Evolutionary conservation across 2,888 invertebrate genomes (phyloP), one percentile per base, ranked within the genome.

Genomic region (Ornithoptera alexandrae): DNA sequence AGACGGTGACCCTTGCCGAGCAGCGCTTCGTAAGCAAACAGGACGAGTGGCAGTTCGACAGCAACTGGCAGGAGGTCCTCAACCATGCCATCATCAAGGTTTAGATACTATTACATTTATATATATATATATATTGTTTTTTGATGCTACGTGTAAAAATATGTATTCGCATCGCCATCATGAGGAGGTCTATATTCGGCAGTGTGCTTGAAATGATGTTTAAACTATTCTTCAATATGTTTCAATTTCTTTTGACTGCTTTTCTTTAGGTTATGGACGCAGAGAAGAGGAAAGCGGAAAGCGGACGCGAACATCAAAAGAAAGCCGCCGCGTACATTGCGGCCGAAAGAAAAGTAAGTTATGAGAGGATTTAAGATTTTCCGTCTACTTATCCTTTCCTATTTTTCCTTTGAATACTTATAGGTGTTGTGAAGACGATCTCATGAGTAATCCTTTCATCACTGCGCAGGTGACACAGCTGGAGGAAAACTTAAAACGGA

Each of bases 51-150:
- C 97, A 97, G 86, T 98, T 98, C 86, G 98, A 98, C 90, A 97
- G 96, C 90, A 98, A 98, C 77, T 98, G 98, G 98, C 98, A 98
- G 90, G 98, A 98, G 89, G 97, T 98, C 95, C 94, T 98, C 73
- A 98, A 98, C 92, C 97, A 98, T 93, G 98, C 98, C 73, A 98
- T 98, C 72, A 96, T 97, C 82, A 97, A 98, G 94, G 97, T 97
- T 97, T 7, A 57, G 63, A n/a, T 17, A 50, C 36, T 18, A 12
- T 50, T 50, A 15, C 15, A 50, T 15, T 15, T 46, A 15, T 46
- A 15, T 46, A 10, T 46, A 10, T 50, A 50, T 50, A 50, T 50
- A 50, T 50, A 12, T 50, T 18, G 39, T 18, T 60, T 60, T 6
- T 18, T 6, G 18, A 18, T 61, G 20, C 12, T 17, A 36, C 15